A percentile compares a stretch with the other conserved stretches of the same genome.
Conservation (phyloP, 2,797 vertebrate species). For the Gorsachius magnificus region DNA sequence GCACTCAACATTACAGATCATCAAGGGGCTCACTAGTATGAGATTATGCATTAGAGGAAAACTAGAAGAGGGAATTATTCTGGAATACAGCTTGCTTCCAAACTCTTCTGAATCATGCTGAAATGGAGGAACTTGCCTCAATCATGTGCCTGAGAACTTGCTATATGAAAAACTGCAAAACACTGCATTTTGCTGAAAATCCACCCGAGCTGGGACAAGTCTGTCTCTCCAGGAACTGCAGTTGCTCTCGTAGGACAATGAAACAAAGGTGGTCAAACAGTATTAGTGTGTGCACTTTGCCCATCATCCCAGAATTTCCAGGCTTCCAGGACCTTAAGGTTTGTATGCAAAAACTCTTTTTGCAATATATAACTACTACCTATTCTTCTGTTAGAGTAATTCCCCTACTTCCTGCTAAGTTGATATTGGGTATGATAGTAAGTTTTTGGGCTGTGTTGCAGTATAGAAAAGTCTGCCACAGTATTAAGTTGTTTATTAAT, state of each 20-base stretch:
- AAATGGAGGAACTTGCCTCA: neutral
- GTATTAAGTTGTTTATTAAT: neutral
- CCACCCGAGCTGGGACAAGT: neutral
- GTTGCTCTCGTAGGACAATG: neutral
- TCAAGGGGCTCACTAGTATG: neutral
- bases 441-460: neutral
- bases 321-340: conserved; percentile 72
- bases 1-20: rapidly evolving
- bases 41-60: neutral
- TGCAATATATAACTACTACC: neutral
- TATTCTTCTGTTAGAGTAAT: neutral
- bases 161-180: neutral
- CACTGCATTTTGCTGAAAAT: rapidly evolving
- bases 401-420: neutral
- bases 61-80: neutral
- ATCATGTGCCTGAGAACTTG: neutral
- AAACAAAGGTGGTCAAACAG: neutral
- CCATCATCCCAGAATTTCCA: conserved; percentile 71
- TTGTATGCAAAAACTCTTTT: neutral
- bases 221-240: neutral
- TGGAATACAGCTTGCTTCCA: neutral
- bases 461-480: neutral
- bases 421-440: neutral
- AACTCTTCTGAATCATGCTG: neutral
- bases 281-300: conserved; percentile 21